These are phyloP conservation scores for Osedax frankpressi DNA, from an alignment of 2,888 invertebrate genomes.

Conservation along the genomic window DNA sequence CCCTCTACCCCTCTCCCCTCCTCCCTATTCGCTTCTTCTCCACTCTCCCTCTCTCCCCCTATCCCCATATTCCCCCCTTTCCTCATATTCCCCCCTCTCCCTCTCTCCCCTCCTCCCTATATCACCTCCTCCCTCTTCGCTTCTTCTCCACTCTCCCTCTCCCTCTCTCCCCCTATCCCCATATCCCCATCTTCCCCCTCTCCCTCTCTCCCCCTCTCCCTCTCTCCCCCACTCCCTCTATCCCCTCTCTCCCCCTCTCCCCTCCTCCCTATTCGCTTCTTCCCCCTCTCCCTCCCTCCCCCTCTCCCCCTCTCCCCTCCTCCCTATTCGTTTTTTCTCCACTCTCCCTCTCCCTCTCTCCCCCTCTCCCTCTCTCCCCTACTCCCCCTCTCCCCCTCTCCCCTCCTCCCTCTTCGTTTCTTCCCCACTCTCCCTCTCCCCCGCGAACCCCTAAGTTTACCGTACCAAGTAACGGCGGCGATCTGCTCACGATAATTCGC, in stretches of 20 bases:
- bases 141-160: slow-evolving; percentile 12
- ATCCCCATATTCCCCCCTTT: too few species aligned
- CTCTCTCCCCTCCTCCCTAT: too few species aligned
- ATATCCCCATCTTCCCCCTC: not conserved
- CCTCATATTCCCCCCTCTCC: too few species aligned
- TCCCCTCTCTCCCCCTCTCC: not conserved
- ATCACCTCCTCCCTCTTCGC: not conserved
- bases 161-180: not conserved
- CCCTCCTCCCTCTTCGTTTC: too few species aligned
- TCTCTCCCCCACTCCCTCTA: not conserved
- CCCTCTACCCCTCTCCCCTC: too few species aligned
- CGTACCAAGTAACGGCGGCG: too few species aligned
- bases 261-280: not conserved
- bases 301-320: not conserved
- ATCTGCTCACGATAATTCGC: too few species aligned
- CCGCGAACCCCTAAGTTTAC: not conserved
- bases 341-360: slow-evolving; percentile 2
- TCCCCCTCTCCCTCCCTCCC: not conserved
- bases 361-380: slow-evolving; percentile 10
- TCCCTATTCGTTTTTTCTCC: too few species aligned
- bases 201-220: not conserved
- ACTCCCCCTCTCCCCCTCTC: not conserved
- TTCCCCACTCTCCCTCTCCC: not conserved
- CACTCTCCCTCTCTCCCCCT: too few species aligned
- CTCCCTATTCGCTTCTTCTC: too few species aligned